Base-by-base conservation (phyloP, 2,888 invertebrate genomes). In the Rhingia campestris region DNA sequence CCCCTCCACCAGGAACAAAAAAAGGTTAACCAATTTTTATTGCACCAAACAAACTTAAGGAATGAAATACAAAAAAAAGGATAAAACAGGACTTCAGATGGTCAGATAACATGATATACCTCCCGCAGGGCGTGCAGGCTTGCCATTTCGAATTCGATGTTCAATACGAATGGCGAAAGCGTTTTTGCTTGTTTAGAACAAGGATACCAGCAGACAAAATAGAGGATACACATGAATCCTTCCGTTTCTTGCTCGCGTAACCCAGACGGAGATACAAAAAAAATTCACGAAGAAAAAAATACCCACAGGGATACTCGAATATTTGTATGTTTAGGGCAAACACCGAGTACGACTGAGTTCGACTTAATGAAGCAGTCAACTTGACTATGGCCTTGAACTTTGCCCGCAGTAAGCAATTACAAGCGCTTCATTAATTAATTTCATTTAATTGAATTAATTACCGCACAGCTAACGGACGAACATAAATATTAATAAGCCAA, bases 21-120 rank as follows among this genome's bases (percentile, higher is more conserved):
- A 70, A 70, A 49, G 69, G 69, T 49, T 49, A 58, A 70, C 58
- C 58, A 58, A 70, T 70, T 70, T 58, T 47, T 58, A 47, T 41
- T 14, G 32, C 67, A 22, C 7, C 14, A 43, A 35, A 56, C 9
- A 56, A 47, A 58, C 35, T 30, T 12, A 53, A 22, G 10, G 47
- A 12, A 64, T 5, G 7, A 12, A 41, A 4, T 4, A 41, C 22
- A 9, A 41, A 41, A 41, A 41, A 41, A 3, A 41, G 41, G 41
- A 41, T 10, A 37, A 22, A 22, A 22, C 22, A 22, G 22, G 22
- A 22, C 22, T 22, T 22, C 22, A 22, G 22, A 22, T 22, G 22
- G 1, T 2, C 2, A 2, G 22, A 22, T 22, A 22, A 22, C 22
- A 22, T 22, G 22, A 22, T 22, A 22, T 22, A 58, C 58, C 30